Evolutionary conservation across 2,888 invertebrate genomes (phyloP).

Genomic region (Drosophila meridiana): DNA sequence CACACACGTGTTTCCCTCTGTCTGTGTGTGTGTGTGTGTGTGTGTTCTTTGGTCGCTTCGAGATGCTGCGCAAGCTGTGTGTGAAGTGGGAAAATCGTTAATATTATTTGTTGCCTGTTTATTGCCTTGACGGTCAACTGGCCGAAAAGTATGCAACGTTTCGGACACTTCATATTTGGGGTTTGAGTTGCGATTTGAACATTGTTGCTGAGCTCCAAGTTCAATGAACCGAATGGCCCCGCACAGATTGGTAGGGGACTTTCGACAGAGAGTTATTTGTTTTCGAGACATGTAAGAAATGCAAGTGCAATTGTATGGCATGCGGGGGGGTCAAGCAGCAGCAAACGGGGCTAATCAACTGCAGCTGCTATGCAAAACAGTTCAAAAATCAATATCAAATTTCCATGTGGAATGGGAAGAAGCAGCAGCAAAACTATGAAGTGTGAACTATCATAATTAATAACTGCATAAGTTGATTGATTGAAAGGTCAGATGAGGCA

Average conservation of each 20-base stretch:
- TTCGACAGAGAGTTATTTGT: slow-evolving; percentile 20
- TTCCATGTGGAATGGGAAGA: not conserved
- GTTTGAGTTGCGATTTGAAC: slow-evolving; percentile 26
- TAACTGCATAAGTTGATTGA: not conserved
- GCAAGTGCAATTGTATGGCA: slow-evolving; percentile 6
- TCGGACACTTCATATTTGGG: slow-evolving; percentile 33
- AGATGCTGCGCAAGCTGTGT: slow-evolving; percentile 63
- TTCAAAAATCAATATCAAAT: slow-evolving; percentile 5
- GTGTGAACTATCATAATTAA: not conserved
- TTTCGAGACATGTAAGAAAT: slow-evolving; percentile 11
- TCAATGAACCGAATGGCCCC: slow-evolving; percentile 47
- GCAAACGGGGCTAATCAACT: not conserved
- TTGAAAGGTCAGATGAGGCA: not conserved
- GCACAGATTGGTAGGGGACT: not conserved
- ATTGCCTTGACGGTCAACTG: slow-evolving; percentile 34
- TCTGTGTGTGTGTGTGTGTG: slow-evolving; percentile 27
- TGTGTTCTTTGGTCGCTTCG: slow-evolving; percentile 48
- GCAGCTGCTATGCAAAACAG: slow-evolving; percentile 21
- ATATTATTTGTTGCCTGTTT: slow-evolving; percentile 52
- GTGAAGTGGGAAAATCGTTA: slow-evolving; percentile 77
- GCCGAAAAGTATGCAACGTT: slow-evolving; percentile 60
- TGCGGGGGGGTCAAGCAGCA: not conserved
- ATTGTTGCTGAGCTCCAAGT: slow-evolving; percentile 40
- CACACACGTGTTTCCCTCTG: slow-evolving; percentile 23
- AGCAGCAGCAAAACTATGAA: not conserved